Evolutionary conservation across 2,113 vertebrate genomes (phyloP), one percentile per base, ranked within the genome.

Genomic region (Hemiprocne comata): DNA sequence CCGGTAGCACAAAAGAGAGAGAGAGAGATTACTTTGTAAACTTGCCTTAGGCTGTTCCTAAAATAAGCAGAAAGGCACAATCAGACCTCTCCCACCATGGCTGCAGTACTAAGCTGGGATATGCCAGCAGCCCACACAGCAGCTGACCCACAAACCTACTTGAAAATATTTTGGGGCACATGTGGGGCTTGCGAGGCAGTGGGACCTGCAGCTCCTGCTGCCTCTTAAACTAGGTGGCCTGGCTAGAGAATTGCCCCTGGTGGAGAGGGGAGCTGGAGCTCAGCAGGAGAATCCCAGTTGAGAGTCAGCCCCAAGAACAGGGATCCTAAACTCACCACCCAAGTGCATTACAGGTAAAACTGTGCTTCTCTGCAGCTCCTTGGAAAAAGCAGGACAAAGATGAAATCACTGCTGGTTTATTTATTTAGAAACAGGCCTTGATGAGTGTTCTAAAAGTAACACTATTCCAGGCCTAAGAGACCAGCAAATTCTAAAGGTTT

Each of bases 131-230:
- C 81, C n/a, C 89, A 64, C 91, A 79, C 25, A 50, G 91, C 93
- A 93, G 66, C 94, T 97, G 94, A 82, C 95, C 94, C 94, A 94
- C 71, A 97, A 95, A 97, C 94, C 96, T 85, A 93, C 83, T 96
- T 97, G 50, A 20, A 82, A 79, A 85, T 40, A 79, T 92, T 95
- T 92, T 61, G 84, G 87, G 94, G 83, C 86, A 65, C 9, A 3
- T 93, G 42, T 84, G 77, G 70, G 94, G 65, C 83, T 84, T 44
- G 53, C 0, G 7, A 82, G 66, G 80, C 81, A 65, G 28, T 81
- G 89, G 73, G n/a, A 28, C 1, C 5, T 18, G 51, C 5, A 2
- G 21, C 73, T 81, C 20, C 57, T 93, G 14, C 57, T 26, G 3
- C 14, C 57, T 87, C 50, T 65, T 51, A 72, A 95, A 92, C 31